Percentiles rank a stretch among this genome's conserved stretches.
phyloP scores from a whole-genome alignment of 2,888 invertebrate genomes.

The Clitarchus hookeri region DNA sequence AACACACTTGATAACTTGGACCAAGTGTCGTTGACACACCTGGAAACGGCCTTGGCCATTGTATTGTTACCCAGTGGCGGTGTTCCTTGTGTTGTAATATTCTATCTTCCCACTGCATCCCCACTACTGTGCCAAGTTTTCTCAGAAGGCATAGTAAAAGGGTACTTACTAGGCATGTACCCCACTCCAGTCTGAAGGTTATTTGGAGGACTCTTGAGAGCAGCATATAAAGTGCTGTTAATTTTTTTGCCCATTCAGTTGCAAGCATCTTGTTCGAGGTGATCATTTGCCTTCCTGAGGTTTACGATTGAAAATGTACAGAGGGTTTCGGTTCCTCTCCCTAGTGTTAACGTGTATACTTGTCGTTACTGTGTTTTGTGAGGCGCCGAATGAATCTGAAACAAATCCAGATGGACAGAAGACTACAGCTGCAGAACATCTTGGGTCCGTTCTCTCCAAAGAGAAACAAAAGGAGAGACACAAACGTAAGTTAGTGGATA shows the following conservation, averaged over 20 bases:
- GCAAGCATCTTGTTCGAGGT: neutral
- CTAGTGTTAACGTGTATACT: neutral
- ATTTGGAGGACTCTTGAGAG: neutral
- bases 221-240: neutral
- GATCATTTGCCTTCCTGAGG: neutral
- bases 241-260: neutral
- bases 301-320: neutral
- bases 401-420: slow-evolving; percentile 6
- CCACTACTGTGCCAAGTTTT: neutral
- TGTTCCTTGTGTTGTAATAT: neutral
- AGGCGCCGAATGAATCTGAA: neutral
- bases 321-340: neutral
- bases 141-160: too few species aligned
- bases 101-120: neutral
- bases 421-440: neutral
- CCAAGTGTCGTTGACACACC: neutral
- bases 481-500: neutral
- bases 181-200: neutral
- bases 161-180: neutral
- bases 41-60: neutral
- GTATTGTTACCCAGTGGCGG: too few species aligned
- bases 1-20: neutral
- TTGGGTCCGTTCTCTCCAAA: neutral
- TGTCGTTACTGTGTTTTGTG: slow-evolving; percentile 4
- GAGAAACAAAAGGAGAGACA: neutral